Evolutionary conservation across 2,797 vertebrate genomes (phyloP).

Genomic region (Diplodus puntazzo): DNA sequence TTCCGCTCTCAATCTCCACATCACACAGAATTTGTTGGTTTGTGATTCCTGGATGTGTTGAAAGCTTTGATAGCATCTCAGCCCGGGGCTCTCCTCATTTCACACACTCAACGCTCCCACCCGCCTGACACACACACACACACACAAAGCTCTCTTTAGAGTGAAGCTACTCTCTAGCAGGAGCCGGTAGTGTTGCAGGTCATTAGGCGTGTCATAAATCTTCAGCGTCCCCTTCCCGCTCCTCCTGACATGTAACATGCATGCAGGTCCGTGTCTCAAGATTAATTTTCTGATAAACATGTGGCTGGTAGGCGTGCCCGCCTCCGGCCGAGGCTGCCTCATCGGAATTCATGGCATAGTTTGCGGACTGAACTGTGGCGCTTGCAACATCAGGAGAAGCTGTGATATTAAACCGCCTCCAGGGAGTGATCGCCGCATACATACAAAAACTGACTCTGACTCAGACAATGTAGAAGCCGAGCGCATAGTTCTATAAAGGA

Average conservation of each 20-base stretch:
- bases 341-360: slow-evolving; percentile 61
- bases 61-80: slow-evolving; percentile 72
- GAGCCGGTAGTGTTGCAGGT: slow-evolving; percentile 27
- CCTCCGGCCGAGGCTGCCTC: slow-evolving; percentile 49
- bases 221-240: slow-evolving; percentile 35
- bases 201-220: slow-evolving; percentile 44
- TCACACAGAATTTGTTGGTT: slow-evolving; percentile 66
- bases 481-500: slow-evolving; percentile 18
- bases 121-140: neutral
- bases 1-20: slow-evolving; percentile 47
- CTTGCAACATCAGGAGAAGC: slow-evolving; percentile 36
- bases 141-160: neutral
- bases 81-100: slow-evolving; percentile 58
- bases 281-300: slow-evolving; percentile 70
- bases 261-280: slow-evolving; percentile 27
- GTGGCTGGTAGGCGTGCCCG: slow-evolving; percentile 27
- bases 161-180: slow-evolving; percentile 24
- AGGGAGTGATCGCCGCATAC: slow-evolving; percentile 11
- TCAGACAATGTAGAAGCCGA: slow-evolving; percentile 22
- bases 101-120: slow-evolving; percentile 23
- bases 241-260: slow-evolving; percentile 45
- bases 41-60: slow-evolving; percentile 69
- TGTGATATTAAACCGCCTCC: slow-evolving; percentile 33
- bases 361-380: slow-evolving; percentile 41
- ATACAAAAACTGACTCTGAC: slow-evolving; percentile 33